A percentile compares a stretch with the other conserved stretches of the same genome.
Evolutionary conservation across 1,140 invertebrate genomes (phyloP).

Genomic region (Neodiprion fabricii): DNA sequence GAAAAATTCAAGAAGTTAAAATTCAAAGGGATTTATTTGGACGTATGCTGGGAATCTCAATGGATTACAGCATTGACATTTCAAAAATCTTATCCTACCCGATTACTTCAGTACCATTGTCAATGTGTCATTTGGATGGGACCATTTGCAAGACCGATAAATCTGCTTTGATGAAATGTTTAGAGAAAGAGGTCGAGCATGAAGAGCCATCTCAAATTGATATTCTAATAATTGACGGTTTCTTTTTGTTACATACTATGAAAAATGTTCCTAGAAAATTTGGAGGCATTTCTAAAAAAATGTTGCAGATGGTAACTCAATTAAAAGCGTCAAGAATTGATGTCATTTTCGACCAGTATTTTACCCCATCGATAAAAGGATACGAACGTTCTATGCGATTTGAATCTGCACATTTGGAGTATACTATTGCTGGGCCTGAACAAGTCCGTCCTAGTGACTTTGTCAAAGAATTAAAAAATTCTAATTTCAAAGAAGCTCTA

Average conservation of each 20-base stretch:
- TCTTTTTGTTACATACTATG: conserved; percentile 32
- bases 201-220: conserved; percentile 22
- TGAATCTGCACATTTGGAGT: conserved; percentile 15
- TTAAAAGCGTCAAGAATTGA: conserved; percentile 23
- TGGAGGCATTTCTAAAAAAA: conserved; percentile 36
- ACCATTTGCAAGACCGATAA: conserved; percentile 39
- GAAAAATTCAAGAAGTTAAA: conserved; percentile 32
- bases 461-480: conserved; percentile 39
- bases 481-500: conserved; percentile 42
- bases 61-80: conserved; percentile 30
- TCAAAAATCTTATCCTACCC: conserved; percentile 33
- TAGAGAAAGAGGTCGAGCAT: conserved; percentile 8
- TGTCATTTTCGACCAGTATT: conserved; percentile 35
- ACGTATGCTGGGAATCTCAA: conserved; percentile 31
- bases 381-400: conserved; percentile 25
- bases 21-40: conserved; percentile 38
- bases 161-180: conserved; percentile 25
- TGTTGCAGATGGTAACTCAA: conserved; percentile 23
- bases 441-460: conserved; percentile 39
- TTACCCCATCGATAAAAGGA: conserved; percentile 37
- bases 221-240: conserved; percentile 33
- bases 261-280: conserved; percentile 33
- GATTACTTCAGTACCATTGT: conserved; percentile 34
- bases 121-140: conserved; percentile 40
- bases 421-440: conserved; percentile 26